phyloP scores from a whole-genome alignment of 1,140 invertebrate genomes.

The Saccostrea glomerata region DNA sequence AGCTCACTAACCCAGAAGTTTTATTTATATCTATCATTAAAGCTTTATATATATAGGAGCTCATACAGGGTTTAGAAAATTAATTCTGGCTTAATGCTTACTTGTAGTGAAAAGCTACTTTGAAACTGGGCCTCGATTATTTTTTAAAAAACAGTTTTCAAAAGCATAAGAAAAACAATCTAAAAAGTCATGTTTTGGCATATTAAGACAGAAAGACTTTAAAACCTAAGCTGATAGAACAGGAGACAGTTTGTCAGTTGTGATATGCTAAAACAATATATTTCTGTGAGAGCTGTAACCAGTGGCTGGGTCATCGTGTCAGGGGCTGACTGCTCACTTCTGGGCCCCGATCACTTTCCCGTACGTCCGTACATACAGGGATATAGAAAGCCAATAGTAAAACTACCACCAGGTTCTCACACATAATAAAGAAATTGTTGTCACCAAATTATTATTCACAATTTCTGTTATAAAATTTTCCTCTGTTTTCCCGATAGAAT shows the following conservation, averaged over 20 bases:
- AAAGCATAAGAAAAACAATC: not conserved
- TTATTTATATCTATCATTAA: not conserved
- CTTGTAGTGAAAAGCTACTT: not conserved
- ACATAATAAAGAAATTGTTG: conserved; percentile 34
- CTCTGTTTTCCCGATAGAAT: not conserved
- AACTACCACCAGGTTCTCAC: conserved; percentile 30
- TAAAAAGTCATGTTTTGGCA: not conserved
- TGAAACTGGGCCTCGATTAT: no score
- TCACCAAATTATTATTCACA: not conserved
- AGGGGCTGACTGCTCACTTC: not conserved
- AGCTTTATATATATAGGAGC: not conserved
- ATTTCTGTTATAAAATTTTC: not conserved
- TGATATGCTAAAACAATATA: conserved; percentile 11
- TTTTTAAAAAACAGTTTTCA: not conserved
- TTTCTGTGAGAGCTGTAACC: not conserved
- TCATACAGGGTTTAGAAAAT: not conserved
- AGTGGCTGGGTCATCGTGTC: not conserved
- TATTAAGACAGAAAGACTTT: not conserved
- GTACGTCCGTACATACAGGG: not conserved
- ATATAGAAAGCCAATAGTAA: not conserved
- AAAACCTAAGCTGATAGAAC: not conserved
- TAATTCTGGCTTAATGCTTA: not conserved
- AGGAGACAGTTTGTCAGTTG: conserved; percentile 8
- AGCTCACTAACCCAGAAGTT: not conserved
- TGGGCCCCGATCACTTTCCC: not conserved